phyloP scores from a whole-genome alignment of 2,113 vertebrate genomes.

The Pionites leucogaster region DNA sequence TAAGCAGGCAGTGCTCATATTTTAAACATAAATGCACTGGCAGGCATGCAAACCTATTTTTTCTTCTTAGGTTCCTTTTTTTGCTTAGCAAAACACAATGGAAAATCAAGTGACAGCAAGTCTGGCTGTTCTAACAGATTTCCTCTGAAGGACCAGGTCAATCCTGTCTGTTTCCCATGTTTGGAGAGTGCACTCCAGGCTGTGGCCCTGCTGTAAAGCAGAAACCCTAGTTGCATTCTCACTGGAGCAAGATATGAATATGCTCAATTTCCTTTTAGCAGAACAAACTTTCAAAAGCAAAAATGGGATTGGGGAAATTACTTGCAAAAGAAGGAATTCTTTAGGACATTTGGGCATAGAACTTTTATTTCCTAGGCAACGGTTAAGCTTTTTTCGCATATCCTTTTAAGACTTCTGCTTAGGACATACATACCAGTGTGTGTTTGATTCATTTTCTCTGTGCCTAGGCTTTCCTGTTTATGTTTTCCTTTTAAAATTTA shows the following conservation, averaged over 20 bases:
- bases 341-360: not conserved
- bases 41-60: fast-evolving
- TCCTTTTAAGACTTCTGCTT: not conserved
- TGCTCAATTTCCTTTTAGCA: not conserved
- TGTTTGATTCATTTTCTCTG: not conserved
- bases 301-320: not conserved
- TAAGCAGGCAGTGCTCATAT: not conserved
- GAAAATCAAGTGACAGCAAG: not conserved
- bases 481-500: not conserved
- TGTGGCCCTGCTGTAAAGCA: not conserved
- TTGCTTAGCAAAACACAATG: not conserved
- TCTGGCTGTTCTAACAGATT: not conserved
- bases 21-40: not conserved
- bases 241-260: not conserved
- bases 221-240: not conserved
- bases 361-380: not conserved
- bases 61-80: not conserved
- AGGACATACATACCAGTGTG: too few relatives aligned
- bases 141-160: not conserved
- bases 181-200: not conserved
- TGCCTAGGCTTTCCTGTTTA: not conserved
- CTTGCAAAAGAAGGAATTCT: not conserved
- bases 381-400: not conserved
- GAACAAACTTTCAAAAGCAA: not conserved
- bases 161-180: not conserved